Percentiles rank a stretch among this genome's conserved stretches.
phyloP scores from a whole-genome alignment of 92 coral and sea anemone genomes.

The Phenganax marumi region DNA sequence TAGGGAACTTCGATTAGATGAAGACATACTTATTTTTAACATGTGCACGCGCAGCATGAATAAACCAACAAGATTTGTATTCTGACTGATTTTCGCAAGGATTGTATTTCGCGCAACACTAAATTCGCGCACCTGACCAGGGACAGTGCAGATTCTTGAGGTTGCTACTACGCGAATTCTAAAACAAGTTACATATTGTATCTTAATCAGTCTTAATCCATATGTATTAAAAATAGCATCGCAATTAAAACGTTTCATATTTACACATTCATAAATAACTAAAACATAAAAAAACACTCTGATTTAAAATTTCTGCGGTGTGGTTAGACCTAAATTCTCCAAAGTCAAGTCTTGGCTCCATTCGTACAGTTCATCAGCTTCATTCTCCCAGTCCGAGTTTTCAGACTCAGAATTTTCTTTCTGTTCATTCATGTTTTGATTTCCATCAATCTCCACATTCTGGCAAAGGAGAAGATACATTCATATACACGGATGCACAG shows the following conservation, averaged over 20 bases:
- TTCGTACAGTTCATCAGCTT: constrained; percentile 92
- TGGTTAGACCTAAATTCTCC: constrained; percentile 70
- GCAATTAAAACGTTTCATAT: background rate
- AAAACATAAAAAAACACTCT: background rate
- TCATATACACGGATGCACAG: background rate
- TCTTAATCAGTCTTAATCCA: background rate
- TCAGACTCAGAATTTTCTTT: constrained; percentile 64
- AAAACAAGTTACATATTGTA: background rate
- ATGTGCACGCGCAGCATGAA: too few species aligned
- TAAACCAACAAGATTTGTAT: too few species aligned
- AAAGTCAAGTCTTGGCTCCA: constrained; percentile 92
- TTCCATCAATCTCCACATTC: constrained; percentile 30
- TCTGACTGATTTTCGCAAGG: too few species aligned
- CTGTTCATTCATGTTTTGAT: constrained; percentile 1
- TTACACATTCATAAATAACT: background rate
- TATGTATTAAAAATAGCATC: background rate
- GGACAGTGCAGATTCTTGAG: too few species aligned
- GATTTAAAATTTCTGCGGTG: constrained; percentile 44
- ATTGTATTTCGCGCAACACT: too few species aligned
- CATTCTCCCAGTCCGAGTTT: constrained; percentile 86
- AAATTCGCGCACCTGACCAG: too few species aligned
- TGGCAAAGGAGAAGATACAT: background rate
- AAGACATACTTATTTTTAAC: too few species aligned
- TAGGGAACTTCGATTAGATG: too few species aligned
- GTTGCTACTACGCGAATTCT: too few species aligned